Conservation (phyloP, 2,888 invertebrate genomes). For the Exocentrus adspersus region DNA sequence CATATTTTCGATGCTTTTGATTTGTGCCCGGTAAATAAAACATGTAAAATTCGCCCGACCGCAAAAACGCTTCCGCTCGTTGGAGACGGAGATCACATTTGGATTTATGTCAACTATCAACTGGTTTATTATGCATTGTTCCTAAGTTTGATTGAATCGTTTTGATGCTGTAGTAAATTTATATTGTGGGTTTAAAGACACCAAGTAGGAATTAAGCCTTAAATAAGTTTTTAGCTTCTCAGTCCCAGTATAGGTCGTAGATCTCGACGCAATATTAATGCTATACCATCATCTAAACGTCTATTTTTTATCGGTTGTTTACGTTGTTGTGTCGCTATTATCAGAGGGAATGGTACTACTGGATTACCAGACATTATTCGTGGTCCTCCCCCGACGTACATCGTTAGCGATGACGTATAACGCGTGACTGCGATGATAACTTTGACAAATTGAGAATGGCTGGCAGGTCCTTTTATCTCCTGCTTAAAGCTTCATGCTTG, state of each 20-base stretch:
- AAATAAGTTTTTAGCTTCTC: too few species aligned
- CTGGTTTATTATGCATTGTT: too few species aligned
- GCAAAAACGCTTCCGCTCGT: not conserved
- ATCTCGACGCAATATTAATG: not conserved
- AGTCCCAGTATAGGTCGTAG: too few species aligned
- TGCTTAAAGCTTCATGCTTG: not conserved
- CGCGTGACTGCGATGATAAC: not conserved
- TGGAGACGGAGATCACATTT: not conserved
- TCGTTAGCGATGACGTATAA: conserved; percentile 1
- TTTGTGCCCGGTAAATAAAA: not conserved
- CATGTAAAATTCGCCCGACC: not conserved
- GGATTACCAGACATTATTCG: not conserved
- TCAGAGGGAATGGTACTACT: not conserved
- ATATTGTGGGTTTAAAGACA: too few species aligned
- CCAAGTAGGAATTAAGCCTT: too few species aligned
- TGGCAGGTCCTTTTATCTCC: not conserved
- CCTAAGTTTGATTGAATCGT: too few species aligned
- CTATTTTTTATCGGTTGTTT: not conserved
- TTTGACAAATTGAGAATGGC: not conserved
- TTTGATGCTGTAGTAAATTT: too few species aligned
- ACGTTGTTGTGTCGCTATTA: not conserved
- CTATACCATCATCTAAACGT: not conserved
- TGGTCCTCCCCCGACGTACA: not conserved
- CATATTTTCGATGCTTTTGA: not conserved
- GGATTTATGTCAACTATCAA: too few species aligned